Evolutionary conservation across 1,140 invertebrate species (phyloP), one percentile per base, ranked within the genome.

Genomic region (Cyrtorhinus lividipennis): DNA sequence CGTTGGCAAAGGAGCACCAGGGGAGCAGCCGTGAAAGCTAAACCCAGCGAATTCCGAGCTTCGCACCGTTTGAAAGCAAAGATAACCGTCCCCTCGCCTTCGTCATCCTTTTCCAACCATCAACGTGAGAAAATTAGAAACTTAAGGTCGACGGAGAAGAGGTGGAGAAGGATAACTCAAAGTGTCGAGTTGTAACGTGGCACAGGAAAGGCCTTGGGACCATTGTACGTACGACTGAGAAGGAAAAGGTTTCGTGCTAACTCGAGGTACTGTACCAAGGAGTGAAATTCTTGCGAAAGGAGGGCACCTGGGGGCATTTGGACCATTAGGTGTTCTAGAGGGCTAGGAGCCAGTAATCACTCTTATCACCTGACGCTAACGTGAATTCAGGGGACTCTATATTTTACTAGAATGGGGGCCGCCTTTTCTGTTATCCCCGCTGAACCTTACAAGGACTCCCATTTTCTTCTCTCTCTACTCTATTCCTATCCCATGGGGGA

Each of bases 331-430:
- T 15, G 48, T 38, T 38, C 30, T 15, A 38, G 30, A 38, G 15
- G 5, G 30, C 48, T 53, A 20, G 20, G 20, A 22, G 8, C 48
- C 12, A 10, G 48, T 53, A 53, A 53, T 53, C 48, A 53, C 48
- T 53, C 48, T 53, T 53, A 53, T 53, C 48, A 53, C 48, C 48
- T 53, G 48, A 53, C 48, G 48, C 20, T 53, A 53, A 53, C 48
- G 48, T 12, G 48, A 53, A 53, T 53, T 53, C 48, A 53, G 48
- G 48, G 48, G 48, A 53, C 48, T 22, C 20, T 53, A 53, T 53
- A 53, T 53, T 53, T 53, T 53, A 53, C 20, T 20, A 20, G 48
- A 44, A 44, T 53, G 20, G 48, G 30, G 15, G 30, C 5, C 15
- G 30, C 15, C 30, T 38, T 38, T 38, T 38, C 30, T 38, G 30